Base-by-base conservation (phyloP, 1,140 invertebrate species). In the Drosophila pachea region DNA sequence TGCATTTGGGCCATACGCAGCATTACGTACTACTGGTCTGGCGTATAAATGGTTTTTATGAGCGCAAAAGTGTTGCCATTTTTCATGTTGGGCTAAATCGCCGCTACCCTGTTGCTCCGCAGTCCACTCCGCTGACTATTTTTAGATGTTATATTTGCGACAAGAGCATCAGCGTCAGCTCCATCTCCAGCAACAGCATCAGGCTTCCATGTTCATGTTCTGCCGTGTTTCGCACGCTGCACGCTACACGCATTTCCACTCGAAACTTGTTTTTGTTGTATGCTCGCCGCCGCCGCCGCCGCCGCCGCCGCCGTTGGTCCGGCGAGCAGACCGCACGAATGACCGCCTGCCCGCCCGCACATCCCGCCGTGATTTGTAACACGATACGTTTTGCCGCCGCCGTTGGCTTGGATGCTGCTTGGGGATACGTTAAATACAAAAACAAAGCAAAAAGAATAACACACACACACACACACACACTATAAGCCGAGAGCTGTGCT, bases 231-330 rank as follows among this genome's bases (percentile, higher is more conserved):
- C 77, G 79, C 81, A 83, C 81, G 79, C 79, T 83, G 81, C 81
- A 84, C 81, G 81, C 81, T 86, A 86, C 81, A 86, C 81, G 81
- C 81, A 86, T 86, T 86, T 86, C 82, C 81, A 86, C 76, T 86
- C 82, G 81, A 86, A 86, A 86, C 78, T 82, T 82, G 78, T 82
- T 82, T 71, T 43, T 61, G 47, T 60, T 40, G 38, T 43, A 14
- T 50, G 43, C 56, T 55, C 11, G 7, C 4, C 29, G 33, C 4
- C 36, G 53, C 35, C 16, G 47, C 7, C 16, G 54, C 16, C 56
- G 22, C 31, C 36, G 53, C 35, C 16, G 47, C 7, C 16, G 54
- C 16, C 56, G 22, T 11, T 5, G 6, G 48, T 22, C 32, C 49
- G 32, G 14, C 32, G 12, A 43, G n/a, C 33, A 59, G 43, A 40